Evolutionary conservation across 2,888 invertebrate species (phyloP).

Genomic region (Tholera decimalis): DNA sequence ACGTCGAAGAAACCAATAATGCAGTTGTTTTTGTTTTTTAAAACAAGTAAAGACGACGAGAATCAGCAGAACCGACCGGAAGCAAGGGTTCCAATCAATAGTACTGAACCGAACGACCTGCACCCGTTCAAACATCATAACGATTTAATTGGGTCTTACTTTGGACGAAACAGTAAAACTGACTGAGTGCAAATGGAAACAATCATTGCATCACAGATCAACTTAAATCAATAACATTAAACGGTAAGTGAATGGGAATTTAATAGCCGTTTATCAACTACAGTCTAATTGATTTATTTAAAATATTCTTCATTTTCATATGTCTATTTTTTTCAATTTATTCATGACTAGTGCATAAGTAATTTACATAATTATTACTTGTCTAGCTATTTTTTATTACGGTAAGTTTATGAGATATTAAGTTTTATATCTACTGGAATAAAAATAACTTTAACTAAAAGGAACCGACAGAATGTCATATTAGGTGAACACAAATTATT

Average conservation of each 20-base stretch:
- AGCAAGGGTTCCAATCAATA: constrained; percentile 64
- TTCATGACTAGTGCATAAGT: background rate
- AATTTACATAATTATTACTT: background rate
- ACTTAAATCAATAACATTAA: constrained; percentile 43
- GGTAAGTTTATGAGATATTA: background rate
- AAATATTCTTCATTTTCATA: constrained; percentile 8
- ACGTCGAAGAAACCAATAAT: constrained; percentile 24
- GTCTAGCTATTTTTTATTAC: constrained; percentile 3
- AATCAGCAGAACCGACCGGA: constrained; percentile 40
- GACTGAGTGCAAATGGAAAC: constrained; percentile 68
- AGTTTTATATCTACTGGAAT: no score
- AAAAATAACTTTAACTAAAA: background rate
- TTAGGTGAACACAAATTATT: background rate
- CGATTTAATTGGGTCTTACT: constrained; percentile 73
- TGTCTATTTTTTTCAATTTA: background rate
- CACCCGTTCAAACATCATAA: constrained; percentile 59
- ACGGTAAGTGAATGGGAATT: constrained; percentile 13
- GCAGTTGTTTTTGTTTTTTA: constrained; percentile 39
- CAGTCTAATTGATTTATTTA: constrained; percentile 11
- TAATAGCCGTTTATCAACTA: background rate
- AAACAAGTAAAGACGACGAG: constrained; percentile 39
- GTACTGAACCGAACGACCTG: constrained; percentile 61
- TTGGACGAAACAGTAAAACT: constrained; percentile 63
- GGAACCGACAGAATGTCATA: background rate
- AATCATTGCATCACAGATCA: constrained; percentile 55